Conservation (phyloP, 1,140 invertebrate genomes). For the Drosophila elegans region DNA sequence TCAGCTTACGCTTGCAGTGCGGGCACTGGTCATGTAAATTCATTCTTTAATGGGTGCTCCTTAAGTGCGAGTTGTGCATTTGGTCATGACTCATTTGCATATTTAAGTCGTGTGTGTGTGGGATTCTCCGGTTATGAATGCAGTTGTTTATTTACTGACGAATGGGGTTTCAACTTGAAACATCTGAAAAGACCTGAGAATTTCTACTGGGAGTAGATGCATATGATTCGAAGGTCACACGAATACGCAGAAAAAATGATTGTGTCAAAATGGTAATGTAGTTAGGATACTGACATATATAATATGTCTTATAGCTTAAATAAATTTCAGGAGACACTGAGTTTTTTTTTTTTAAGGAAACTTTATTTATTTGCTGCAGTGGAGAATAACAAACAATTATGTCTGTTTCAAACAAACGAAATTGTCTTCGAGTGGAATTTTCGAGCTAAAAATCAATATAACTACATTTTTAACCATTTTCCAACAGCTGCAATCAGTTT, state of each 20-base stretch:
- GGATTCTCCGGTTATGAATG: slow-evolving; percentile 19
- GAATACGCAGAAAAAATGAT: no score
- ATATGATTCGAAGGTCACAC: slow-evolving; percentile 8
- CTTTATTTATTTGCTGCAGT: no score
- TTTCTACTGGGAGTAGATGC: not conserved
- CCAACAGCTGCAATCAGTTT: not conserved
- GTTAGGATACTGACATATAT: no score
- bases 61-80: slow-evolving; percentile 50
- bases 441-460: not conserved
- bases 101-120: slow-evolving; percentile 18
- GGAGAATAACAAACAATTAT: no score
- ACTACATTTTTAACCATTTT: not conserved
- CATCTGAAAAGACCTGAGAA: slow-evolving; percentile 2
- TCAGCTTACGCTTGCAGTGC: slow-evolving; percentile 8
- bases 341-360: no score
- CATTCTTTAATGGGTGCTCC: slow-evolving; percentile 30
- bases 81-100: slow-evolving; percentile 60
- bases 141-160: slow-evolving; percentile 16
- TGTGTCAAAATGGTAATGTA: not conserved
- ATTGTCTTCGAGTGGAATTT: no score
- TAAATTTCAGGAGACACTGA: no score
- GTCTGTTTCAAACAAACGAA: no score
- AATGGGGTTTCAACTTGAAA: slow-evolving; percentile 18
- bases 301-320: no score
- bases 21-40: slow-evolving; percentile 8